Conservation (phyloP, 2,113 vertebrate species). For the Myrmecobius fasciatus region DNA sequence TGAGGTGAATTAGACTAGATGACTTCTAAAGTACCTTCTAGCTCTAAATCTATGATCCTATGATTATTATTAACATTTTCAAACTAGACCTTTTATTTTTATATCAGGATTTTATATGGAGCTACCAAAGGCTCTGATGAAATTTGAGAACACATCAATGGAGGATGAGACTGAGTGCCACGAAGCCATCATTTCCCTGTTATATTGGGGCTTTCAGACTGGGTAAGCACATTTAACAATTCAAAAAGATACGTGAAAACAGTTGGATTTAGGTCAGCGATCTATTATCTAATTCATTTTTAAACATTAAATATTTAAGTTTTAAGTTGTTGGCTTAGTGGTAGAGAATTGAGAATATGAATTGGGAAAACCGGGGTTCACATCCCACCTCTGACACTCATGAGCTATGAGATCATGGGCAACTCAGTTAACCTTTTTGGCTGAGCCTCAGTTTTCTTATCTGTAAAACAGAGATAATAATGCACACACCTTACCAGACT, state of each 20-base stretch:
- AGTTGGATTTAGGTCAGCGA: background rate
- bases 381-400: background rate
- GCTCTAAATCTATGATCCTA: no score
- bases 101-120: conserved; percentile 46
- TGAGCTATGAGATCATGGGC: background rate
- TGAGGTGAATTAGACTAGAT: background rate
- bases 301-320: conserved; percentile 24
- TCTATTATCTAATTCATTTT: background rate
- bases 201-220: conserved; percentile 2
- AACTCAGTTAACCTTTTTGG: background rate
- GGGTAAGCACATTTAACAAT: conserved; percentile 38
- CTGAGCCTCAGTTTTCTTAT: background rate
- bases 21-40: background rate
- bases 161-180: background rate
- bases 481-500: background rate
- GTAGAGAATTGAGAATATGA: background rate
- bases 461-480: background rate
- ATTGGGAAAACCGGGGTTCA: background rate
- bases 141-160: conserved; percentile 53
- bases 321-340: conserved; percentile 24
- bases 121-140: background rate
- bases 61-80: conserved; percentile 33
- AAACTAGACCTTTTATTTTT: conserved; percentile 30
- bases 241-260: conserved; percentile 38
- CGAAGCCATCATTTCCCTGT: conserved; percentile 16